Base-by-base conservation (phyloP, 2,113 vertebrate species). In the Cricetomys ansorgei region DNA sequence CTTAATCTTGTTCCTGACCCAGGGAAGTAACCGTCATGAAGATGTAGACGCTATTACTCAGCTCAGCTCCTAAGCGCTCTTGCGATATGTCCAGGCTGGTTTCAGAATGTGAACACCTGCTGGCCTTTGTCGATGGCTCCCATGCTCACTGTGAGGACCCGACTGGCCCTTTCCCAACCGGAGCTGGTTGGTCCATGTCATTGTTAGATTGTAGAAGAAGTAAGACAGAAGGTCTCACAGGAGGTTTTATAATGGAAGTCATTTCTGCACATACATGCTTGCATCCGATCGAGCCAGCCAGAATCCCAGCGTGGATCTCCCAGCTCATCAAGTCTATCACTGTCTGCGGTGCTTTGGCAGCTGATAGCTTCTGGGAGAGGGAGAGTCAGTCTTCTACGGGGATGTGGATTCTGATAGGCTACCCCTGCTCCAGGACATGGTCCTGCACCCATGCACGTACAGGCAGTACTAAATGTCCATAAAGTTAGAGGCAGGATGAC, bases 41-140 rank as follows among this genome's bases (percentile, higher is more conserved):
- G 40, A 17, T 0, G 40, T 19, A 53, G 80, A 80, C 9, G 29
- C 70, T 0, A 0, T 59, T 37, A 1, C 23, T 10, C 5, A 34
- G 75, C 37, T 73, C 43, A 1, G 75, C 37, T 29, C 0, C 19
- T 27, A 4, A 0, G 31, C 7, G 62, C 45, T 76, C 69, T 83
- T 11, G 0, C 0, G 0, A 25, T 1, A 3, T 10, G 7, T 48
- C 64, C 7, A 5, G 70, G 64, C 8, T 57, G 25, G 48, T 72
- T 59, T 31, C 64, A 67, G 43, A 76, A 45, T 3, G 5, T 29
- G 1, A 37, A 29, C 23, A 7, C 79, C 83, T 21, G 0, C 27
- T 43, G 90, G 69, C 50, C n/a, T 11, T 69, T 6, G 0, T 31
- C 37, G 23, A 0, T 8, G 1, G 1, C 43, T 65, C 48, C 10